These are phyloP conservation scores for Scopus umbretta DNA, from an alignment of 2,113 vertebrate species.

Conservation along the genomic window DNA sequence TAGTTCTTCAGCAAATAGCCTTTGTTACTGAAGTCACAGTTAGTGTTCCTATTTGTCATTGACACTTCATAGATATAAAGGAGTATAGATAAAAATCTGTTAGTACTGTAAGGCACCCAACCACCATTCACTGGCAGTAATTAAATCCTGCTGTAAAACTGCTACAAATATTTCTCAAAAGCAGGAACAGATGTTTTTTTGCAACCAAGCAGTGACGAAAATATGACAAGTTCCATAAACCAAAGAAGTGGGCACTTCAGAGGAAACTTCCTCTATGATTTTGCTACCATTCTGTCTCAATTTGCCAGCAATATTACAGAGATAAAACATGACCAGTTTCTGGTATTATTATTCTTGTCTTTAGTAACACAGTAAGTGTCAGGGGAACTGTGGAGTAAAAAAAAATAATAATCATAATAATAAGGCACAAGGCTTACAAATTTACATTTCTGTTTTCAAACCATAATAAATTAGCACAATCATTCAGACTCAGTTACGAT, in stretches of 20 bases:
- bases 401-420: not conserved
- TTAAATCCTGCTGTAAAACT: constrained; percentile 77
- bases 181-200: constrained; percentile 75
- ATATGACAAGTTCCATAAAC: constrained; percentile 65
- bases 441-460: constrained; percentile 37
- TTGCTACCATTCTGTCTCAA: not conserved
- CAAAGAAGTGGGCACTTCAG: constrained; percentile 40
- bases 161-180: constrained; percentile 74
- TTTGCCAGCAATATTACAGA: constrained; percentile 27
- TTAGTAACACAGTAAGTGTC: not conserved
- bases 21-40: constrained; percentile 23
- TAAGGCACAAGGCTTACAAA: not conserved
- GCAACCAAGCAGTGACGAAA: constrained; percentile 55
- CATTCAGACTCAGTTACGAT: constrained; percentile 42
- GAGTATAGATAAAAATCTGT: constrained; percentile 69
- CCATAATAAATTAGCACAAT: constrained; percentile 44
- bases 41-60: constrained; percentile 64
- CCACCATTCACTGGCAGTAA: constrained; percentile 73
- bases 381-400: not conserved
- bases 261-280: not conserved
- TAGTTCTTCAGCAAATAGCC: not conserved
- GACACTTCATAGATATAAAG: constrained; percentile 69
- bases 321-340: not conserved
- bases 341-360: not conserved
- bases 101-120: constrained; percentile 68